Base-by-base conservation (phyloP, 1,140 invertebrate genomes). In the Macrosteles quadrilineatus region DNA sequence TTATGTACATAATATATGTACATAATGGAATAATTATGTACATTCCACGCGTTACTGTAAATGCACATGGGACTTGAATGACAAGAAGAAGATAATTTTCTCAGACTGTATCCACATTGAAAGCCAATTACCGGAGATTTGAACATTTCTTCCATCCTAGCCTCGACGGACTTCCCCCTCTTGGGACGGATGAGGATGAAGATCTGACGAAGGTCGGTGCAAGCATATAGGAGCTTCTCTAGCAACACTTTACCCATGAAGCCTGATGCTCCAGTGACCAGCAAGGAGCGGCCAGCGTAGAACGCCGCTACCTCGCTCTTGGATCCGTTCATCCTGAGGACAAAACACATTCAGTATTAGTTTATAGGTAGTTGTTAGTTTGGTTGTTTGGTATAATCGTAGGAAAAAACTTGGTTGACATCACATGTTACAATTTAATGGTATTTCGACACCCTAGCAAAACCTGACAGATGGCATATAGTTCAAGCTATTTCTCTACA, bases 201-300 rank as follows among this genome's bases (percentile, higher is more conserved):
- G 21, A 88, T 78, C 14, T 73, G 81, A 9, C 80, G 76, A 4
- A 88, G 53, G 1, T 80, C 79, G 4, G 81, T 80, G 77, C 86
- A 87, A 31, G 80, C 81, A 45, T 85, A 75, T 9, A 89, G 79
- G 21, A 89, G 74, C 76, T 89, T 89, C 78, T 88, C 87, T 14
- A 89, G 81, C 6, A 88, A 78, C 9, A 88, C 86, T 79, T 88
- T 88, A 23, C 87, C 87, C 73, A 88, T 81, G 74, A 88, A 88
- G 6, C 75, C 75, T 12, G 73, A 87, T 0, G 85, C 88, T 12
- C 90, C 90, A 1, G 90, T 91, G 47, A 93, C 84, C 17, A 93
- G 86, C 25, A 96, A 82, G 27, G 81, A 86, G 75, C 88, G 88
- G 21, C 84, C 85, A 17, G 79, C 77, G 76, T 89, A 93, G 76